A percentile compares a stretch with the other conserved stretches of the same genome.
These are phyloP conservation scores for Agrilus biguttatus DNA, from an alignment of 2,888 invertebrate genomes.

Conservation along the genomic window DNA sequence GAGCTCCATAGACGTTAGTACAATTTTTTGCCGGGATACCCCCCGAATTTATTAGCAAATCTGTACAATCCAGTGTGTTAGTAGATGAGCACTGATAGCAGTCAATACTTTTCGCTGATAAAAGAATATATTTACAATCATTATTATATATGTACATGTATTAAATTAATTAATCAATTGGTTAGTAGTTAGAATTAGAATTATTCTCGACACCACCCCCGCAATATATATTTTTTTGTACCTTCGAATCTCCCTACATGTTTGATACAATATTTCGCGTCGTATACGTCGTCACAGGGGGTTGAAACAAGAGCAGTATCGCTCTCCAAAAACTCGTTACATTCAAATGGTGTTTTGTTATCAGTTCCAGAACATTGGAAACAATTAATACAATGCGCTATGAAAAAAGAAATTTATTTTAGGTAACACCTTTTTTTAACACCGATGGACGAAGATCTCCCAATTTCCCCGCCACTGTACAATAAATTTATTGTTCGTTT, in stretches of 20 bases:
- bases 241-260: constrained; percentile 85
- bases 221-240: constrained; percentile 21
- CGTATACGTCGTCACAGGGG: constrained; percentile 66
- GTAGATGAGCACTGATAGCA: constrained; percentile 73
- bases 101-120: constrained; percentile 36
- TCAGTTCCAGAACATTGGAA: constrained; percentile 82
- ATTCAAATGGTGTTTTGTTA: constrained; percentile 62
- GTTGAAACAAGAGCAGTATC: constrained; percentile 48
- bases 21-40: constrained; percentile 46
- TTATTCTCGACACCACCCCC: background rate
- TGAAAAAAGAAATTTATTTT: constrained; percentile 6
- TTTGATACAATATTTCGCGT: constrained; percentile 83
- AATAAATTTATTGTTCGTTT: too few relatives aligned
- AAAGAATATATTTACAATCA: too few relatives aligned
- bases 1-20: constrained; percentile 61
- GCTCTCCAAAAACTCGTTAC: constrained; percentile 58
- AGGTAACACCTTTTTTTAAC: too few relatives aligned
- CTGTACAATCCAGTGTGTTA: constrained; percentile 50
- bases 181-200: background rate
- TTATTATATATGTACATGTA: background rate
- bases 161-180: background rate
- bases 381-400: constrained; percentile 59
- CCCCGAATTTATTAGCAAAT: constrained; percentile 44
- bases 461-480: too few relatives aligned
- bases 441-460: too few relatives aligned